Evolutionary conservation across 1,140 invertebrate species (phyloP).

Genomic region (Cyclargus thomasi): DNA sequence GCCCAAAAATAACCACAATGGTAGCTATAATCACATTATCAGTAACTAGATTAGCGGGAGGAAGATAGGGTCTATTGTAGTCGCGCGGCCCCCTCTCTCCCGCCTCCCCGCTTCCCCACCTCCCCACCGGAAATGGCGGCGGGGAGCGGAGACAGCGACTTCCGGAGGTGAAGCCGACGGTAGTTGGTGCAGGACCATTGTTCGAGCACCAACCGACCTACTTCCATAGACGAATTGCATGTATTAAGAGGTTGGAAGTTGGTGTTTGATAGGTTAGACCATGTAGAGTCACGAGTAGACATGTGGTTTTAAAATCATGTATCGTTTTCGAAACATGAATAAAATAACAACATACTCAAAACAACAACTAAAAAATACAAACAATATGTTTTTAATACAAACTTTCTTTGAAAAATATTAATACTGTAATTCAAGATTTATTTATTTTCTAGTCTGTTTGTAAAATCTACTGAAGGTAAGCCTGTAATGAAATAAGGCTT

Average conservation of each 20-base stretch:
- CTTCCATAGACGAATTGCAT: slow-evolving; percentile 38
- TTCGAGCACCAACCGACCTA: slow-evolving; percentile 50
- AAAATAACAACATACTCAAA: too few species aligned
- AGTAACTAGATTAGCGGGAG: slow-evolving; percentile 60
- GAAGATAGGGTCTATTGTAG: slow-evolving; percentile 65
- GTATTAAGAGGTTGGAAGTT: neutral
- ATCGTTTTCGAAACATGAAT: too few species aligned
- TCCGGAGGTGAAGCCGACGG: slow-evolving; percentile 54
- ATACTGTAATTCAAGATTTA: too few species aligned
- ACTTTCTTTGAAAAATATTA: too few species aligned
- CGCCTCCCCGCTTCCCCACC: slow-evolving; percentile 28
- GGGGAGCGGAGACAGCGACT: slow-evolving; percentile 62
- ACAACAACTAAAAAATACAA: too few species aligned
- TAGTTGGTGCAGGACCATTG: slow-evolving; percentile 48
- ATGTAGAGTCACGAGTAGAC: too few species aligned
- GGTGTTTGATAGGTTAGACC: too few species aligned
- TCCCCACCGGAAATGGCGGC: slow-evolving; percentile 54
- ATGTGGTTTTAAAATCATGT: too few species aligned
- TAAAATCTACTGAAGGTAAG: too few species aligned
- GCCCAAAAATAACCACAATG: slow-evolving; percentile 20
- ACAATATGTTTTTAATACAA: too few species aligned
- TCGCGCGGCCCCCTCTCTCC: slow-evolving; percentile 34
- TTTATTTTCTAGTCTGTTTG: too few species aligned
- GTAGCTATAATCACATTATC: slow-evolving; percentile 56
- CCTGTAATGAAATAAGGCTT: too few species aligned